Percentiles rank a stretch among this genome's conserved stretches.
phyloP scores from a whole-genome alignment of 2,797 vertebrate species.

The Acrocephalus scirpaceus region DNA sequence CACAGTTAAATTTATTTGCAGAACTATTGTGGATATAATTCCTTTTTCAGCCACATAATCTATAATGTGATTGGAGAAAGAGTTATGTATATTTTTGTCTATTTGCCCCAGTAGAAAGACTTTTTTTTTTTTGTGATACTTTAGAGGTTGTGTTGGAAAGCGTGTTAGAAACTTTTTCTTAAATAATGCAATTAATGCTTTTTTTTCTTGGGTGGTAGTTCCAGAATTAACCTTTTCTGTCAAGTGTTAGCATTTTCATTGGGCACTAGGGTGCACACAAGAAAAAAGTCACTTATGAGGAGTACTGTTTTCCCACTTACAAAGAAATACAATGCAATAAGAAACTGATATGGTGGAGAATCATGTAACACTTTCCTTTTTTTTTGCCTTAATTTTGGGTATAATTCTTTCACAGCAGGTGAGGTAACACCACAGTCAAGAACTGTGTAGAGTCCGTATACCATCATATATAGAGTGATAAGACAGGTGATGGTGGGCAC shows the following conservation, averaged over 20 bases:
- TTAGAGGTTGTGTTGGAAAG: neutral
- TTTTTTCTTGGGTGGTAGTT: neutral
- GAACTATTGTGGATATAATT: neutral
- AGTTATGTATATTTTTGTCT: neutral
- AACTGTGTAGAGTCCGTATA: neutral
- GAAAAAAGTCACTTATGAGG: neutral
- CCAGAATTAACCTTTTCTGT: neutral
- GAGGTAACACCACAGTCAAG: neutral
- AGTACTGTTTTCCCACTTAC: neutral
- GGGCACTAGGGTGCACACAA: neutral
- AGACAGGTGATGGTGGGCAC: neutral
- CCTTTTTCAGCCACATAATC: neutral
- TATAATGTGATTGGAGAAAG: neutral
- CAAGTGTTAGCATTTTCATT: neutral
- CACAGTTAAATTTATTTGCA: neutral
- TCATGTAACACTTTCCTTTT: neutral
- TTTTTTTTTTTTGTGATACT: neutral
- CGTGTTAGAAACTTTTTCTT: neutral
- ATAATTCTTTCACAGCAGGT: neutral
- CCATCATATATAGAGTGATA: rapidly evolving
- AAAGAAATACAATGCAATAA: neutral
- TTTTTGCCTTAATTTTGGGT: neutral
- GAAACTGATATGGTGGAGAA: neutral
- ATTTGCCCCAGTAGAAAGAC: rapidly evolving
- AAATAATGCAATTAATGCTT: neutral